Conservation (phyloP, 2,797 vertebrate genomes). For the Mallotus villosus region DNA sequence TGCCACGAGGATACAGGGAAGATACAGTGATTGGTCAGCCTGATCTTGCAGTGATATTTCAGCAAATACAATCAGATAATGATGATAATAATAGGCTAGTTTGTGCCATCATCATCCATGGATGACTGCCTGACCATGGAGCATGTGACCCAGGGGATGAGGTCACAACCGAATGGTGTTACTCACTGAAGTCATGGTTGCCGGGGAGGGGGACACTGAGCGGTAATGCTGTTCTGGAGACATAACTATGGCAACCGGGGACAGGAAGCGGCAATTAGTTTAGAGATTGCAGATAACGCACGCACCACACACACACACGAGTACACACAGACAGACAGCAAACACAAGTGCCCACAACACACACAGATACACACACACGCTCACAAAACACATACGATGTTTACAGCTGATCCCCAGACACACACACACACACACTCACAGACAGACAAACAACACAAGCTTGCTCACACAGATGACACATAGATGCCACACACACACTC, state of each 20-base stretch:
- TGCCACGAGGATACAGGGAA: slow-evolving; percentile 52
- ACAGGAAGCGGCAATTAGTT: slow-evolving; percentile 9
- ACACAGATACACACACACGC: no score
- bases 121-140: neutral
- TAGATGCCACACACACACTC: no score
- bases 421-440: no score
- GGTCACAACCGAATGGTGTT: neutral
- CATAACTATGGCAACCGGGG: slow-evolving; percentile 65
- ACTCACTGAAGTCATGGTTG: slow-evolving; percentile 86
- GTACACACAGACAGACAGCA: neutral
- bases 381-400: no score
- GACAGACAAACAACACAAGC: no score
- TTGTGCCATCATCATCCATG: neutral
- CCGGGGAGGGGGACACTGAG: slow-evolving; percentile 61
- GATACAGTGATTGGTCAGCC: neutral
- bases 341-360: no score
- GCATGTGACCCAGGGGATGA: neutral
- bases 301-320: neutral
- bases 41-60: neutral
- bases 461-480: no score
- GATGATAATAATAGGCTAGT: neutral
- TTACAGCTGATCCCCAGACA: no score
- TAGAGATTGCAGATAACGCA: neutral
- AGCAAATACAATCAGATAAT: neutral
- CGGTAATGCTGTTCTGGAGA: slow-evolving; percentile 84